Conservation (phyloP, 2,888 invertebrate genomes). For the Parascotia fuliginaria region DNA sequence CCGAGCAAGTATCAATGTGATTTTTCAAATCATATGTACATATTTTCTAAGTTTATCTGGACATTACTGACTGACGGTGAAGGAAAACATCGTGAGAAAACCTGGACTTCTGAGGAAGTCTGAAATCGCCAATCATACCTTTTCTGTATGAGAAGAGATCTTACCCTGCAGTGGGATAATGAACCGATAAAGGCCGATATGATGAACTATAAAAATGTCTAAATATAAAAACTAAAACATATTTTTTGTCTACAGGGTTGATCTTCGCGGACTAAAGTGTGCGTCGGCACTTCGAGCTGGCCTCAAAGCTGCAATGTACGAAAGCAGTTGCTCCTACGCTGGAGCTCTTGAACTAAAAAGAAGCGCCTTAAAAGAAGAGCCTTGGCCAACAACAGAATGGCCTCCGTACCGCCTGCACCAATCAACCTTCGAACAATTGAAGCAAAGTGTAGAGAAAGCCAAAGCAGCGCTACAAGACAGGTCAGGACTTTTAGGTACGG, state of each 20-base stretch:
- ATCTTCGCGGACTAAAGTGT: constrained; percentile 75
- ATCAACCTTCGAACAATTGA: constrained; percentile 95
- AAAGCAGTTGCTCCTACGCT: constrained; percentile 97
- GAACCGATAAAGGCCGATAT: too few relatives aligned
- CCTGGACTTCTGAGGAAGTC: too few relatives aligned
- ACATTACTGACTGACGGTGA: too few relatives aligned
- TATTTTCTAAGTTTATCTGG: too few relatives aligned
- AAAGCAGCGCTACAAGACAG: constrained; percentile 93
- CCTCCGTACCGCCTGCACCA: constrained; percentile 93
- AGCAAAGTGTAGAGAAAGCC: constrained; percentile 96
- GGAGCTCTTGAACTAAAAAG: constrained; percentile 92
- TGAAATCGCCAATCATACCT: too few relatives aligned
- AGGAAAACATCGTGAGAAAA: too few relatives aligned
- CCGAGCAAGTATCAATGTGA: too few relatives aligned
- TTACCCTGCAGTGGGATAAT: too few relatives aligned
- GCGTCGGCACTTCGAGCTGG: constrained; percentile 72
- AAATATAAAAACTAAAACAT: background rate
- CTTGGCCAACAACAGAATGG: constrained; percentile 89
- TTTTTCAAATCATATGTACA: too few relatives aligned
- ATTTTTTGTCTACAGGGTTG: constrained; percentile 62
- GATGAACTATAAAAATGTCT: too few relatives aligned
- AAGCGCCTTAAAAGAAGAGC: constrained; percentile 85
- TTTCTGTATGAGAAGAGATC: too few relatives aligned
- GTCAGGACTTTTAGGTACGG: constrained; percentile 89
- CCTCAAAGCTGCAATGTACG: constrained; percentile 91